Evolutionary conservation across 2,888 invertebrate genomes (phyloP).

Genomic region (Andrena marginata): DNA sequence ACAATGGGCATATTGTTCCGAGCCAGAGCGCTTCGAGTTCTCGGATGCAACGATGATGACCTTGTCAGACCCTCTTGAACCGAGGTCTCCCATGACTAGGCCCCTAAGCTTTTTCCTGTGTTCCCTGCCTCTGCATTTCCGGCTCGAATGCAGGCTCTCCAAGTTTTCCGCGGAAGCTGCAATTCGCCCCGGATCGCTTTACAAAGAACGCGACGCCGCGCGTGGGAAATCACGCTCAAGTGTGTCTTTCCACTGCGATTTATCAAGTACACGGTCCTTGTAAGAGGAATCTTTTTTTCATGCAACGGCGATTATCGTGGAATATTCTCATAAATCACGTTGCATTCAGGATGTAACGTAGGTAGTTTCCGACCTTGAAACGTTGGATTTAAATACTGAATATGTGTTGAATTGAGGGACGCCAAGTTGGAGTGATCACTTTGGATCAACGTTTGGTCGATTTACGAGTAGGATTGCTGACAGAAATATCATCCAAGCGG

Average conservation of each 20-base stretch:
- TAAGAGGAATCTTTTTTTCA: neutral
- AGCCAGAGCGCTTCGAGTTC: neutral
- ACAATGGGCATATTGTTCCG: slow-evolving; percentile 42
- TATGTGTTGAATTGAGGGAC: neutral
- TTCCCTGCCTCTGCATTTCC: slow-evolving; percentile 39
- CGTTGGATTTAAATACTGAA: neutral
- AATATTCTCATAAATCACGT: neutral
- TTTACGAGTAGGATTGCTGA: slow-evolving; percentile 14
- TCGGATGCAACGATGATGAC: slow-evolving; percentile 37
- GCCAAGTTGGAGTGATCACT: neutral
- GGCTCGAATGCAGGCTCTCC: neutral
- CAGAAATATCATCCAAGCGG: slow-evolving; percentile 18
- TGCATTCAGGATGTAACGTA: neutral
- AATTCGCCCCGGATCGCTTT: slow-evolving; percentile 49
- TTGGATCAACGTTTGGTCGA: neutral
- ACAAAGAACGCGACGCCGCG: neutral
- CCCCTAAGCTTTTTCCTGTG: slow-evolving; percentile 13
- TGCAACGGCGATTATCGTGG: neutral
- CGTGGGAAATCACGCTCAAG: slow-evolving; percentile 19
- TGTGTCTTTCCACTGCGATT: slow-evolving; percentile 8
- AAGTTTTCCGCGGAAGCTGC: slow-evolving; percentile 39
- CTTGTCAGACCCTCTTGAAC: slow-evolving; percentile 33
- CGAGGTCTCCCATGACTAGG: slow-evolving; percentile 35
- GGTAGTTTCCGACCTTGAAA: neutral
- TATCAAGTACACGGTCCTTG: slow-evolving; percentile 20